Evolutionary conservation across 2,797 vertebrate species (phyloP), one percentile per base, ranked within the genome.

Genomic region (Syngnathus acus): DNA sequence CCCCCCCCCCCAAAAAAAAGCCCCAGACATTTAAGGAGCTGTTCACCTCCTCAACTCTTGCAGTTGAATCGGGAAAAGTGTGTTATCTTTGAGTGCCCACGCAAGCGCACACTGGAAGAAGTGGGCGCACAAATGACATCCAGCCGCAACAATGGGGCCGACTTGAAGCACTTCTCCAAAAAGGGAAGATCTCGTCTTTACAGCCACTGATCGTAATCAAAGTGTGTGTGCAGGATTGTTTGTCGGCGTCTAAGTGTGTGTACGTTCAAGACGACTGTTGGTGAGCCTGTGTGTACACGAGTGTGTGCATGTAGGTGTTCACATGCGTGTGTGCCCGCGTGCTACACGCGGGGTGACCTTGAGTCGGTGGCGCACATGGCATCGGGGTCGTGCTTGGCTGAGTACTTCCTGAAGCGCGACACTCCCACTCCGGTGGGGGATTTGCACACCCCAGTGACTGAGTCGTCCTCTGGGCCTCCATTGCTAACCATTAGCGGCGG

Each of bases 351-450:
- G 74, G 89, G 89, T 92, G 89, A 92, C 90, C 91, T 92, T 92
- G 89, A 90, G 83, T 74, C 43, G 79, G 75, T 45, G 70, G 78
- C 75, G 78, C 78, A 70, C 80, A 70, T 71, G 78, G 78, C 77
- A 78, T 74, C 76, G 81, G 82, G 75, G 85, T 82, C 85, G 78
- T 83, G 90, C 90, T 91, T 90, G 81, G 85, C 89, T 90, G 90
- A 91, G 87, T 62, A 90, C 89, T 91, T 87, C 74, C 75, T 88
- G 83, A 90, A 91, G 89, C 90, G 86, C 87, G 76, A 89, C 89
- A 87, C 86, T 89, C 82, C 82, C 83, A 84, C 84, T 86, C 89
- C 86, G 85, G 85, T 23, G 85, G 89, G 90, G 89, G 88, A 89
- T 92, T 90, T 90, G 83, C 84, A 89, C 88, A 87, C 82, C 76